Base-by-base conservation (phyloP, 2,888 invertebrate genomes). In the Agrochola circellaris region DNA sequence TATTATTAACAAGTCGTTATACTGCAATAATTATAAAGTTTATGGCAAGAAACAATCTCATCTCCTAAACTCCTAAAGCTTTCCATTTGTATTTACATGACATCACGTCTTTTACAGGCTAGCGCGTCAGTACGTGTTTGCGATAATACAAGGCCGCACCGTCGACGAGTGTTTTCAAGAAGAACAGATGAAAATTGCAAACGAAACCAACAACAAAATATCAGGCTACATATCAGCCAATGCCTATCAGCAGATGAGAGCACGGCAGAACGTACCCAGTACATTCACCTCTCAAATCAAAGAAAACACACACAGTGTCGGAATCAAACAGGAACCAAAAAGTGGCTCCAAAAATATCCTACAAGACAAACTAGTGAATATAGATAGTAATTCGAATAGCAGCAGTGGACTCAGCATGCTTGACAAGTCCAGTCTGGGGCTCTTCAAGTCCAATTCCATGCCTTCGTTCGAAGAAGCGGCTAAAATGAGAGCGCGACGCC, bases 81-180 rank as follows among this genome's bases (percentile, higher is more conserved):
- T 8, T 38, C 3, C 0, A 30, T 71, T 42, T 77, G 15, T 70
- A 20, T 58, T 77, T 23, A 82, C 9, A 38, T 34, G 23, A 4
- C 1, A 30, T 54, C 13, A 15, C 17, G 0, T 75, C 48, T 73
- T 71, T 92, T 91, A 0, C 92, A 97, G 98, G 83, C 94, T 98
- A 73, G 97, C 98, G 1, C 97, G 97, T 56, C 97, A 97, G 82
- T 97, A 98, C 92, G 97, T 97, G 1, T 97, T 96, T 88, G 96
- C 97, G 0, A 98, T 98, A 23, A 97, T 97, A 78, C 97, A 97
- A 90, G 98, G 98, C 0, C 97, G 97, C 85, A 95, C 97, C 0
- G 97, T 97, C 4, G 98, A 98, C 61, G 98, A 98, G 69, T 97
- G 98, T 79, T 96, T 97, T 85, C 94, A 95, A 77, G 97, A 97